Base-by-base conservation (phyloP, 1,140 invertebrate genomes). In the Oryzaephilus surinamensis region DNA sequence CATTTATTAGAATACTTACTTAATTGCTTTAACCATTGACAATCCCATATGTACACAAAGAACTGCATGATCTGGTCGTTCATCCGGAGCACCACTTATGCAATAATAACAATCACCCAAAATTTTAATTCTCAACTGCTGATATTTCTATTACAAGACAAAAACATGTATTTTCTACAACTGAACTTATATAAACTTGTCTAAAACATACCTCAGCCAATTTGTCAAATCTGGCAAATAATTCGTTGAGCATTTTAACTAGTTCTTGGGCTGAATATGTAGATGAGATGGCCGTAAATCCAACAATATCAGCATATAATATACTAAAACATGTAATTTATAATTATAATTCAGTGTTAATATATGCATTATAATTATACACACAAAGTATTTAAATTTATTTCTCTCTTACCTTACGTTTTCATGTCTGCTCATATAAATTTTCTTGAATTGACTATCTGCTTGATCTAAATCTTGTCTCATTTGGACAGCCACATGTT, bases 91-190 rank as follows among this genome's bases (percentile, higher is more conserved):
- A 7, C 85, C 86, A 63, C 88, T 90, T 54, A 95, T 91, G 61
- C 91, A 95, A 66, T 96, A 95, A 64, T 96, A 95, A 63, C 91
- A 95, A 64, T 95, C 92, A 1, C 92, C 91, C 11, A 95, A 73
- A 60, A 95, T 95, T 72, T 95, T 96, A 43, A 96, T 95, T 24
- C 92, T 72, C 41, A 94, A 65, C 61, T 95, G 91, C 60, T 94
- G 81, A 63, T 93, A 95, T 77, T 89, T 91, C 83, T 82, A 69
- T 46, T 43, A 8, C n/a, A 20, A 10, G 7, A 23, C 14, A 18
- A 10, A 10, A 24, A 24, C 23, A 10, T n/a, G n/a, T n/a, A n/a
- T n/a, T n/a, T n/a, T n/a, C n/a, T n/a, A n/a, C 7, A 19, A 32
- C 6, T 32, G 6, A 32, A 32, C 7, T 6, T 5, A 21, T 8